Conservation (phyloP, 2,888 invertebrate species). For the Conops quadrifasciatus region DNA sequence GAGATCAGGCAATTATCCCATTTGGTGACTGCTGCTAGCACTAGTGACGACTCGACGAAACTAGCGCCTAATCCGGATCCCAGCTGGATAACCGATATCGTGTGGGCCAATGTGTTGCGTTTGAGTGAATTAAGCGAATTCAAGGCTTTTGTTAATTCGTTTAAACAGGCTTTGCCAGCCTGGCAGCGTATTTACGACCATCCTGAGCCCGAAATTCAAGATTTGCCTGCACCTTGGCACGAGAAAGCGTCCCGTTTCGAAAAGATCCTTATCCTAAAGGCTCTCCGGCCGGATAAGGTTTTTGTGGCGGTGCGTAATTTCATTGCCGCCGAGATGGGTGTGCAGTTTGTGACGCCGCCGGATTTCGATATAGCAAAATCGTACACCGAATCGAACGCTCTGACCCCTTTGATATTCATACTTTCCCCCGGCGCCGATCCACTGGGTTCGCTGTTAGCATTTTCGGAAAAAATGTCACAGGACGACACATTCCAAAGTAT, state of each 20-base stretch:
- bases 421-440: conserved; percentile 92
- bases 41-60: conserved; percentile 62
- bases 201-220: conserved; percentile 73
- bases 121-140: conserved; percentile 74
- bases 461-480: conserved; percentile 82
- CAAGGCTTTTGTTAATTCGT: conserved; percentile 71
- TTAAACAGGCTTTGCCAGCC: conserved; percentile 66
- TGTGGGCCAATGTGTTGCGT: conserved; percentile 85
- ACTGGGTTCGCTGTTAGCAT: conserved; percentile 65
- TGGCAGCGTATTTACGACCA: conserved; percentile 76
- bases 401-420: conserved; percentile 86
- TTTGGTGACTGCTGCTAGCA: conserved; percentile 73
- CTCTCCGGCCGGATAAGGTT: conserved; percentile 85
- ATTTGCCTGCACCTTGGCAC: conserved; percentile 75
- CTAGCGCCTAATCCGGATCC: conserved; percentile 75
- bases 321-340: conserved; percentile 75
- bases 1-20: conserved; percentile 76
- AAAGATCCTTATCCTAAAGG: conserved; percentile 79
- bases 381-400: conserved; percentile 80
- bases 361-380: conserved; percentile 83
- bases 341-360: conserved; percentile 85
- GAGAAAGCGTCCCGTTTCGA: conserved; percentile 75
- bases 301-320: conserved; percentile 82
- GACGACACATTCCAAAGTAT: conserved; percentile 80
- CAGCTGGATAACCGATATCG: conserved; percentile 79